Conservation (phyloP, 2,797 vertebrate genomes). For the Pangasius mekongensis region DNA sequence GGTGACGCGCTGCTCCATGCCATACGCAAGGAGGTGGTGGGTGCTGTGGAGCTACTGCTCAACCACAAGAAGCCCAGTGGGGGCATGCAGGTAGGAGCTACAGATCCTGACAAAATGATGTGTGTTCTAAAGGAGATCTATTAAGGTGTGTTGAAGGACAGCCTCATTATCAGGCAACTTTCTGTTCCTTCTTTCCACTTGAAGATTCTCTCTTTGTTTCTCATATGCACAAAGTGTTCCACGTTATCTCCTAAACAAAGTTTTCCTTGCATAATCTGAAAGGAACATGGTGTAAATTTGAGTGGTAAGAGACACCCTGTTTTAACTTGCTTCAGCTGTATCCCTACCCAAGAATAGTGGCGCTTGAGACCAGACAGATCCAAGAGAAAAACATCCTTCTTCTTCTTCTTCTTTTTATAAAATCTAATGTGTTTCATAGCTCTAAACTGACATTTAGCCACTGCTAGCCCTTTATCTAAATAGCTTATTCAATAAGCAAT, state of each 20-base stretch:
- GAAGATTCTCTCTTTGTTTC: background rate
- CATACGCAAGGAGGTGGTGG: conserved; percentile 96
- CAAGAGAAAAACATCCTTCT: background rate
- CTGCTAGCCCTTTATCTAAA: conserved; percentile 60
- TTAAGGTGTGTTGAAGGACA: background rate
- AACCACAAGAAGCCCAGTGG: conserved; percentile 96
- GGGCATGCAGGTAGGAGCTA: conserved; percentile 88
- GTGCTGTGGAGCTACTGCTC: conserved; percentile 91
- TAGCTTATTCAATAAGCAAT: conserved; percentile 53
- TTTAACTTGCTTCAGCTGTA: background rate
- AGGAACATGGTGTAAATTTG: background rate
- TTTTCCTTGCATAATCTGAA: background rate
- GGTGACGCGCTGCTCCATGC: conserved; percentile 95
- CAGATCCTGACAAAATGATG: background rate
- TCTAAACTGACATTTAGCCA: conserved; percentile 54
- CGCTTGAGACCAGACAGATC: background rate
- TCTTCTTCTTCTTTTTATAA: background rate
- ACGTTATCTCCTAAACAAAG: background rate
- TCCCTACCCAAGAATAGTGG: background rate
- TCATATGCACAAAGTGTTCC: background rate
- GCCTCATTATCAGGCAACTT: background rate
- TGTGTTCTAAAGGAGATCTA: background rate
- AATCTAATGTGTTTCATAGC: background rate
- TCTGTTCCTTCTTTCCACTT: conserved; percentile 2
- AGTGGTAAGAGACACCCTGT: background rate